Percentiles rank a stretch among this genome's conserved stretches.
Conservation (phyloP, 1,140 invertebrate species). For the Magallana ariakensis region DNA sequence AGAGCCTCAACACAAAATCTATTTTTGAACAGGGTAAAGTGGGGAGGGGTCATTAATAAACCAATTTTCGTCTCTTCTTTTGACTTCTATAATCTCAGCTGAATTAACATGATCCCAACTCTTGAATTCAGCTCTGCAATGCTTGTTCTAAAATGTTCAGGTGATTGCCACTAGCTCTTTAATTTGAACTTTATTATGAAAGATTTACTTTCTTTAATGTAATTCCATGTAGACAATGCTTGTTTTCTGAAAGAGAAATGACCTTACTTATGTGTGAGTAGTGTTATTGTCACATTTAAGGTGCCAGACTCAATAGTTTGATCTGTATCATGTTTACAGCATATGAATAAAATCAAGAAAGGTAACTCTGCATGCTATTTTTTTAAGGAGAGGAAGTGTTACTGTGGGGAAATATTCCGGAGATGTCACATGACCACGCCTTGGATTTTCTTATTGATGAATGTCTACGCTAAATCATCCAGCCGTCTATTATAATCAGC, state of each 20-base stretch:
- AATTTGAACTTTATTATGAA: no score
- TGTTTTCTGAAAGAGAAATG: no score
- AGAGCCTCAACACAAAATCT: neutral
- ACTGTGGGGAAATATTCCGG: constrained; percentile 60
- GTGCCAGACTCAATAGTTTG: no score
- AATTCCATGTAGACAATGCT: no score
- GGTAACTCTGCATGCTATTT: neutral
- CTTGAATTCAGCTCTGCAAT: neutral
- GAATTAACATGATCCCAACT: no score
- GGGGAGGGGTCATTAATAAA: neutral
- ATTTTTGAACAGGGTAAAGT: neutral
- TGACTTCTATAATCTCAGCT: neutral
- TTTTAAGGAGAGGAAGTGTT: constrained; percentile 60
- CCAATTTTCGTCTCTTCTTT: neutral
- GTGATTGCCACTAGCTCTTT: no score
- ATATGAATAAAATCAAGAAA: neutral
- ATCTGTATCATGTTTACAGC: no score
- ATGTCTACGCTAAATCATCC: neutral
- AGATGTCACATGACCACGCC: neutral
- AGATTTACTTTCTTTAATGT: no score
- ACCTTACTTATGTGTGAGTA: no score
- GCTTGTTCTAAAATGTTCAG: no score
- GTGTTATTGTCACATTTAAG: no score
- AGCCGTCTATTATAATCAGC: neutral
- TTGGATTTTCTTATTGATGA: neutral